phyloP scores from a whole-genome alignment of 1,140 invertebrate genomes.

The Camponotus floridanus region DNA sequence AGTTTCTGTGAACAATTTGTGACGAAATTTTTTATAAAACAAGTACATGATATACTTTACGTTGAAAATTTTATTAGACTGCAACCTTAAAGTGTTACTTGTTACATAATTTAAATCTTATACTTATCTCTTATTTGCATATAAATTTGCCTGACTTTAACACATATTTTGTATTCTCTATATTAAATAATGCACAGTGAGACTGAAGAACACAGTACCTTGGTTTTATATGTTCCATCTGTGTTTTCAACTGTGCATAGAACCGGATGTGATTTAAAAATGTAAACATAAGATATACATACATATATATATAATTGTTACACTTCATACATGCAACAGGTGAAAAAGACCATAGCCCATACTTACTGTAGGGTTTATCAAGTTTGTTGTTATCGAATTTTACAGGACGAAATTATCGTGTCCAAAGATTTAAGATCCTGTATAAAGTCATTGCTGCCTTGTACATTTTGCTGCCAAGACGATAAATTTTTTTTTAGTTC shows the following conservation, averaged over 20 bases:
- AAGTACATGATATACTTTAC: slow-evolving; percentile 47
- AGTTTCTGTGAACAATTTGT: slow-evolving; percentile 67
- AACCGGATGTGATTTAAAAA: slow-evolving; percentile 42
- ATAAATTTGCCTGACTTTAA: slow-evolving; percentile 50
- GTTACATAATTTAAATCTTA: slow-evolving; percentile 19
- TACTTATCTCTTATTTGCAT: slow-evolving; percentile 33
- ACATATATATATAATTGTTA: slow-evolving; percentile 23
- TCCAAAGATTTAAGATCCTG: slow-evolving; percentile 70
- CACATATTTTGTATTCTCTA: slow-evolving; percentile 32
- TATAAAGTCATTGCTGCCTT: slow-evolving; percentile 79
- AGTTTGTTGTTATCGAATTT: slow-evolving; percentile 44
- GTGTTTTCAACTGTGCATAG: slow-evolving; percentile 53
- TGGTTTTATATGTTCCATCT: slow-evolving; percentile 55
- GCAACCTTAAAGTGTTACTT: slow-evolving; percentile 23
- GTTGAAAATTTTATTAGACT: slow-evolving; percentile 26
- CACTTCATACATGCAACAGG: slow-evolving; percentile 26
- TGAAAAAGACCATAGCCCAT: slow-evolving; percentile 24
- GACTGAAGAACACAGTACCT: slow-evolving; percentile 33
- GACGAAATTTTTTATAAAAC: slow-evolving; percentile 32
- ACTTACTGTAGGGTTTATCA: slow-evolving; percentile 15
- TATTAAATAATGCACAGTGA: slow-evolving; percentile 57
- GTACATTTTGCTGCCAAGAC: slow-evolving; percentile 78
- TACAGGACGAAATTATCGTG: slow-evolving; percentile 46
- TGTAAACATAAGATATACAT: slow-evolving; percentile 41
- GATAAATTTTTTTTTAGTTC: slow-evolving; percentile 67